phyloP scores from a whole-genome alignment of 2,797 vertebrate genomes.

The Pelobates cultripes region DNA sequence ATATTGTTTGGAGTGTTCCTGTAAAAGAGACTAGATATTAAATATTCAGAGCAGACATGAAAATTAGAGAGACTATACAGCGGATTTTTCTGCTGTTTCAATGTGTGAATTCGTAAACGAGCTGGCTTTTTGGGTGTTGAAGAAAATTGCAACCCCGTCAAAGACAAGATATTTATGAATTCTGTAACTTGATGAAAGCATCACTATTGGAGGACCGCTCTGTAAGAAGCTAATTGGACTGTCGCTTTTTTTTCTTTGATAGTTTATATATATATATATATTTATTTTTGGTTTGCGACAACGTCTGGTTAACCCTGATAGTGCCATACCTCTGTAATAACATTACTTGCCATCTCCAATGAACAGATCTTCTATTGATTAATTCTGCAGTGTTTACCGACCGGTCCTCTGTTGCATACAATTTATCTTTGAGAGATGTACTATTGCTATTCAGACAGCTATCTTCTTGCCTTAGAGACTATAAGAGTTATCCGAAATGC shows the following conservation, averaged over 20 bases:
- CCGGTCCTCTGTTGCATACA: slow-evolving; percentile 3
- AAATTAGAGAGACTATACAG: too few species aligned
- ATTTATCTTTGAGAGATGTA: slow-evolving; percentile 20
- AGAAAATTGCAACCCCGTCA: background rate
- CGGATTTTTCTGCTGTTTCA: background rate
- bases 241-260: too few species aligned
- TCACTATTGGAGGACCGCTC: background rate
- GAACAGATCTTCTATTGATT: too few species aligned
- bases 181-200: background rate
- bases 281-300: too few species aligned
- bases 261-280: too few species aligned
- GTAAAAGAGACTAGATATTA: too few species aligned
- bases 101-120: background rate
- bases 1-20: too few species aligned
- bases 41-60: too few species aligned
- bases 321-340: too few species aligned
- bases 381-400: background rate
- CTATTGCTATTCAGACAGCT: background rate
- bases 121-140: background rate
- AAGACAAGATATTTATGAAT: background rate
- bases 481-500: slow-evolving; percentile 23
- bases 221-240: background rate
- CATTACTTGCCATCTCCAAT: too few species aligned
- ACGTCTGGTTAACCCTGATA: background rate
- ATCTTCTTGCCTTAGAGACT: slow-evolving; percentile 24